Evolutionary conservation across 2,113 vertebrate species (phyloP), one percentile per base, ranked within the genome.

Genomic region (Equus przewalskii): DNA sequence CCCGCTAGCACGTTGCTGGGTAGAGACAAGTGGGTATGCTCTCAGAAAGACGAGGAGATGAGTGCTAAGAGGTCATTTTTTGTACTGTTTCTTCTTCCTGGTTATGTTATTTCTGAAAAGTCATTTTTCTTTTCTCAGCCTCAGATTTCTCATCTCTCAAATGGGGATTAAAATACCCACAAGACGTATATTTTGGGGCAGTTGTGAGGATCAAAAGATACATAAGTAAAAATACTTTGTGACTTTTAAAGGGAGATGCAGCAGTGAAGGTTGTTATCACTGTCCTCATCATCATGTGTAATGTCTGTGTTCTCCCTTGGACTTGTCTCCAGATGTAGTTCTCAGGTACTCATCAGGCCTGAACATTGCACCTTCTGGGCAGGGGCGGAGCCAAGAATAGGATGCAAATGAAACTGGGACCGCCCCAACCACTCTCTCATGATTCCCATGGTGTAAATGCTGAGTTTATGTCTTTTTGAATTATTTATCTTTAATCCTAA

Each of bases 1-100:
- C 13, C 9, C n/a, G 62, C 18, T 72, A 3, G 1, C n/a, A 6
- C 49, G 2, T 0, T 3, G 6, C 28, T 26, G 30, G 2, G 46
- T 8, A 9, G 26, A 87, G 51, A 46, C n/a, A 36, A 22, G 7
- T 1, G 11, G 16, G 4, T 51, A 0, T 67, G 11, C 28, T 67
- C 46, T 16, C 21, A 8, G 30, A 41, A n/a, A 73, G 6, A 56
- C 1, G 22, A 65, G 18, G 54, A 65, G 51, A 4, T 0, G 15
- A 13, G 18, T 1, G 3, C 54, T 49, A 11, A 49, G 51, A 8
- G 16, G 24, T 3, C 12, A 1, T 19, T 41, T 58, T 82, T 93
- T 46, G 49, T 54, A 46, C 16, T 69, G 16, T 73, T 88, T 19
- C 24, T 76, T 62, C n/a, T 91, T 83, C 60, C 13, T 75, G 10